Conservation (phyloP, 2,888 invertebrate genomes). For the Catocala nupta region DNA sequence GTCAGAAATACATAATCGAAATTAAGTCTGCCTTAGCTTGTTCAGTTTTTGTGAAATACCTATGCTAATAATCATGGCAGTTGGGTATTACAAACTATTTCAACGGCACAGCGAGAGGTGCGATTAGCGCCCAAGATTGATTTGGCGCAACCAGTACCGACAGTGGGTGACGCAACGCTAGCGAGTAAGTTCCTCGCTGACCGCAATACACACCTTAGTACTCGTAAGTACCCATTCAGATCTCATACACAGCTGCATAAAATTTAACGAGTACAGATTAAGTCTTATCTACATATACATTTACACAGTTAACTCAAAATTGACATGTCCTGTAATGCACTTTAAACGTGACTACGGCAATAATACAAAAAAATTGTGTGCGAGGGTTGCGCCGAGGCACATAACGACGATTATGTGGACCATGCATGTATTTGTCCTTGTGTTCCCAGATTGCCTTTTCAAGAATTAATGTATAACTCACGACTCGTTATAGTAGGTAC, state of each 20-base stretch:
- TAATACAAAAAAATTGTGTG: constrained; percentile 57
- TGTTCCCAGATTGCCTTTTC: constrained; percentile 65
- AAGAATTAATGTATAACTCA: constrained; percentile 72
- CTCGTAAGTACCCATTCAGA: constrained; percentile 62
- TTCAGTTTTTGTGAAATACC: background rate
- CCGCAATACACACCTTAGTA: constrained; percentile 72
- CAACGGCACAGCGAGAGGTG: constrained; percentile 65
- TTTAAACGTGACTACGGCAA: constrained; percentile 49
- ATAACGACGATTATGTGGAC: background rate
- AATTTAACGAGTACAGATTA: constrained; percentile 53
- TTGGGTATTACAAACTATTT: constrained; percentile 62
- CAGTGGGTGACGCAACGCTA: constrained; percentile 64
- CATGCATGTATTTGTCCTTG: constrained; percentile 49
- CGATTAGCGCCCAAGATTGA: constrained; percentile 76
- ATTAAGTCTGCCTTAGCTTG: background rate
- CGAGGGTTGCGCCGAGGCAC: constrained; percentile 23
- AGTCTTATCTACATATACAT: constrained; percentile 47
- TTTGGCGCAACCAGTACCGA: constrained; percentile 75
- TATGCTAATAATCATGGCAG: constrained; percentile 42
- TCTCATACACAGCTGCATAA: constrained; percentile 57
- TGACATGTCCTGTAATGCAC: constrained; percentile 35
- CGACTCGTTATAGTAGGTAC: constrained; percentile 68
- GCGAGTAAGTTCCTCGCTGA: constrained; percentile 66
- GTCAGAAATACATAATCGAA: too few relatives aligned
- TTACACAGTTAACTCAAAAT: constrained; percentile 31